These are phyloP conservation scores for Bombycilla garrulus DNA, from an alignment of 2,113 vertebrate genomes.

Conservation along the genomic window DNA sequence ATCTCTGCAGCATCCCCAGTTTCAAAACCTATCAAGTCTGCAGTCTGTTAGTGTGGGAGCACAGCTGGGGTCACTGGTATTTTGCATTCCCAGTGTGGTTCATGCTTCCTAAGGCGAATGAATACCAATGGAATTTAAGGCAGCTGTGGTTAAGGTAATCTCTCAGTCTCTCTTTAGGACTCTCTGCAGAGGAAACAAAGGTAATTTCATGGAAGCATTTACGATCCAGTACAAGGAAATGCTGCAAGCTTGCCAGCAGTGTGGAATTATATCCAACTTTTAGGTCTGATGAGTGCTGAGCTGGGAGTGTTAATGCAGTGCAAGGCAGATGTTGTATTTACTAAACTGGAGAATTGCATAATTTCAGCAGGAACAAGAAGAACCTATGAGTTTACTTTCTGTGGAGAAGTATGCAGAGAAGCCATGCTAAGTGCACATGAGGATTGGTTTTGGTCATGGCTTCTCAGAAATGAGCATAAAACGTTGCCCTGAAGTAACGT, in stretches of 20 bases:
- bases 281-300: neutral
- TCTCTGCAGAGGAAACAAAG: neutral
- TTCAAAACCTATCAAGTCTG: neutral
- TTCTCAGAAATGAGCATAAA: conserved; percentile 8
- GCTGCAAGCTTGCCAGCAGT: neutral
- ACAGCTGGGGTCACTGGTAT: neutral
- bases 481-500: neutral
- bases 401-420: neutral
- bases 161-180: too few relatives aligned
- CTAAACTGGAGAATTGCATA: neutral
- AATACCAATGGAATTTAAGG: neutral
- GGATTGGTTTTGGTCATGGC: conserved; percentile 29
- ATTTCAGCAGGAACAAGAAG: conserved; percentile 6
- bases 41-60: neutral
- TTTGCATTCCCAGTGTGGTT: neutral
- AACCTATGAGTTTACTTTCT: neutral
- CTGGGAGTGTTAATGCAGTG: neutral
- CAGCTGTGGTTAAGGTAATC: neutral
- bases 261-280: neutral
- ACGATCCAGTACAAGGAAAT: neutral
- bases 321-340: conserved; percentile 4
- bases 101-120: neutral
- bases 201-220: neutral
- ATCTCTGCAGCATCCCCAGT: neutral
- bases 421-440: neutral